Evolutionary conservation across 2,888 invertebrate genomes (phyloP).

Genomic region (Eupithecia exiguata): DNA sequence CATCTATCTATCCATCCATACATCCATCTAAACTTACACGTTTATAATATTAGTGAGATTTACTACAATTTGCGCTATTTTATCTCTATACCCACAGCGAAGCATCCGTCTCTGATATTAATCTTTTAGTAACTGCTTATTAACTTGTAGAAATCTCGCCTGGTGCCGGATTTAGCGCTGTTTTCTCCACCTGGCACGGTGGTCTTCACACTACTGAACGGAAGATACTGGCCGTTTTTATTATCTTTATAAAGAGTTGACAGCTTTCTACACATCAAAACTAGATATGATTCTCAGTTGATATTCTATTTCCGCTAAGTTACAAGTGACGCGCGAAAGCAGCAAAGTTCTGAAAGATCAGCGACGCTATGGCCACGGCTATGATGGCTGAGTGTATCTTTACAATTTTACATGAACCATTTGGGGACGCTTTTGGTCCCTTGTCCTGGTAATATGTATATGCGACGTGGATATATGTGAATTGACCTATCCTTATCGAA

Average conservation of each 20-base stretch:
- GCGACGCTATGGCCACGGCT: no score
- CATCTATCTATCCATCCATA: no score
- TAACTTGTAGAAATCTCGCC: constrained; percentile 16
- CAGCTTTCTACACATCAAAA: constrained; percentile 22
- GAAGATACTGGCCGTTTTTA: background rate
- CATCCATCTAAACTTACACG: no score
- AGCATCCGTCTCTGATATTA: background rate
- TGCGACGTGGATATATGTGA: no score
- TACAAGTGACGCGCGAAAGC: background rate
- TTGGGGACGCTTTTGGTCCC: no score
- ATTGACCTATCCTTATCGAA: no score
- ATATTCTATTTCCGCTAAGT: background rate
- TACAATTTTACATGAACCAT: no score
- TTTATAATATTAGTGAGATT: no score
- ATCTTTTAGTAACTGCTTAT: background rate
- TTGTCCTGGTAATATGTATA: no score
- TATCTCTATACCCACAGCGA: background rate
- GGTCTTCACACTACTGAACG: constrained; percentile 12
- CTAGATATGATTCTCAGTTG: background rate
- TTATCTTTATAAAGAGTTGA: constrained; percentile 3
- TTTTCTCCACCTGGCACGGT: constrained; percentile 30
- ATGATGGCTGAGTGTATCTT: no score
- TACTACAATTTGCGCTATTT: background rate
- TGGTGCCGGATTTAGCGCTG: constrained; percentile 14
- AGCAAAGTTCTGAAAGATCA: no score